phyloP scores from a whole-genome alignment of 2,113 vertebrate species.

The Cryptomyrus ogoouensis region DNA sequence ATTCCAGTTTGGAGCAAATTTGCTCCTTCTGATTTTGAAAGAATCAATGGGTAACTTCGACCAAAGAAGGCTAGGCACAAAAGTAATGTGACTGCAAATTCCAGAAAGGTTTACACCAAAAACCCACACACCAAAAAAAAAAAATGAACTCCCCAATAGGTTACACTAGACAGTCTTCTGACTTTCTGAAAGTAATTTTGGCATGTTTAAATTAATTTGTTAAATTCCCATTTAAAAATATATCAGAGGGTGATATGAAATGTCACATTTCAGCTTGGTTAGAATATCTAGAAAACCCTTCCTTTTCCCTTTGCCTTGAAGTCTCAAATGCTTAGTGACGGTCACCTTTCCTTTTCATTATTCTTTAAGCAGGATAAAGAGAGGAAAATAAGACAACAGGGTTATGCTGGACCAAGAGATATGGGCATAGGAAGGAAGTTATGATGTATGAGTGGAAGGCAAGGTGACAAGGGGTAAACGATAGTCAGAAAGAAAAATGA shows the following conservation, averaged over 20 bases:
- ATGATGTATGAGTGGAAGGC: constrained; percentile 19
- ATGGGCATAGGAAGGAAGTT: not conserved
- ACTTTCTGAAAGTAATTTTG: not conserved
- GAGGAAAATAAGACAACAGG: constrained; percentile 14
- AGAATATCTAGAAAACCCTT: not conserved
- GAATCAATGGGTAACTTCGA: not conserved
- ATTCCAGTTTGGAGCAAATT: not conserved
- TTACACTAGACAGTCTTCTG: not conserved
- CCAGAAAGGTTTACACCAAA: not conserved
- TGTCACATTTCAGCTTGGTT: not conserved
- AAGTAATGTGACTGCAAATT: not conserved
- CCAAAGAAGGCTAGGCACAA: not conserved
- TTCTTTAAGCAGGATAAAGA: constrained; percentile 13
- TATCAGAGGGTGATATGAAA: not conserved
- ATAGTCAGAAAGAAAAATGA: not conserved
- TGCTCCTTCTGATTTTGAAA: not conserved
- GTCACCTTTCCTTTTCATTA: constrained; percentile 13
- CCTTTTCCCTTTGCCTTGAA: not conserved
- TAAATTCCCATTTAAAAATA: not conserved
- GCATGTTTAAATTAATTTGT: not conserved
- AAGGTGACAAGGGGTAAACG: constrained; percentile 18
- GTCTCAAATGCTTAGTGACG: constrained; percentile 14
- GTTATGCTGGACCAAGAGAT: constrained; percentile 31
- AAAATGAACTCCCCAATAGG: not conserved
- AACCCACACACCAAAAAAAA: not conserved